Evolutionary conservation across 2,888 invertebrate genomes (phyloP).

Genomic region (Sinhomidia bicolor): DNA sequence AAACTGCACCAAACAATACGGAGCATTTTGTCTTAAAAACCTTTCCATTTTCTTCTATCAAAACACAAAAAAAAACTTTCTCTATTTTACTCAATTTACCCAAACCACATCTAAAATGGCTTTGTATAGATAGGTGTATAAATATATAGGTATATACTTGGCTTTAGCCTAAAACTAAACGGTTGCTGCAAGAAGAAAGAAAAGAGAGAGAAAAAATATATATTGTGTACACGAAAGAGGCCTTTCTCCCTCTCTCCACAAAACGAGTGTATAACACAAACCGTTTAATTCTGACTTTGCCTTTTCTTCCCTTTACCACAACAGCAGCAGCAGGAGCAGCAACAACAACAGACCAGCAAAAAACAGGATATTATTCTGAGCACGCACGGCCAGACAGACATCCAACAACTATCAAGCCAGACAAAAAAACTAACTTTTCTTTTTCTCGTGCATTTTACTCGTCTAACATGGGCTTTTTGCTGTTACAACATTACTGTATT

Average conservation of each 20-base stretch:
- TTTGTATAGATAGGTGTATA: no score
- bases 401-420: slow-evolving; percentile 68
- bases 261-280: neutral
- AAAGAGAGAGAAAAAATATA: no score
- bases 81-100: neutral
- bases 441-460: neutral
- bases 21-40: slow-evolving; percentile 26
- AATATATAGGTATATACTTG: neutral
- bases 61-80: slow-evolving; percentile 21
- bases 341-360: no score
- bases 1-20: slow-evolving; percentile 50
- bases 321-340: no score
- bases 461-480: neutral
- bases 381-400: slow-evolving; percentile 70
- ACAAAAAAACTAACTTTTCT: slow-evolving; percentile 51
- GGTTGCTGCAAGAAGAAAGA: slow-evolving; percentile 28
- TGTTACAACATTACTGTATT: neutral
- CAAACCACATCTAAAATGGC: neutral
- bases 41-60: slow-evolving; percentile 22
- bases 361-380: slow-evolving; percentile 65
- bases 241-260: slow-evolving; percentile 36
- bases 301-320: neutral
- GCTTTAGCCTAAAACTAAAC: slow-evolving; percentile 17
- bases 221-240: slow-evolving; percentile 55
- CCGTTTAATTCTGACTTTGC: slow-evolving; percentile 56